Evolutionary conservation across 2,888 invertebrate species (phyloP), one percentile per base, ranked within the genome.

Genomic region (Mimachlamys varia): DNA sequence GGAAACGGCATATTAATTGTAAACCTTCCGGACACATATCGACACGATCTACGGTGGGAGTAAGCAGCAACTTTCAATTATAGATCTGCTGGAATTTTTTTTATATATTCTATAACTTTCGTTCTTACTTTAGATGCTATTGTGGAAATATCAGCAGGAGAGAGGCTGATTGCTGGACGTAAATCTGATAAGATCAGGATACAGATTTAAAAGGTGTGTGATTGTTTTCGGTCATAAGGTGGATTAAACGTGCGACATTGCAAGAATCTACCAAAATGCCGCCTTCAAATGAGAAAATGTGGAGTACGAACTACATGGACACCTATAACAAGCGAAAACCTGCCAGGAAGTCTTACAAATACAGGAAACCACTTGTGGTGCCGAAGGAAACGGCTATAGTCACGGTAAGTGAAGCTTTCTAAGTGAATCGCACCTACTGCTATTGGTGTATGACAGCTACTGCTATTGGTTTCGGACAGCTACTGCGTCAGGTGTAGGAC

Each of bases 291-390:
- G 91, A 89, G 58, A 91, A 91, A 87, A 91, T 91, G 91, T 91
- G 91, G 91, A 90, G 88, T 44, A 91, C 91, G 0, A 90, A 91
- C n/a, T 91, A 91, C 58, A 91, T 91, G 91, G 91, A 91, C 15
- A 89, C 44, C 58, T 91, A 90, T 58, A 91, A 91, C 58, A 76
- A 58, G 27, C 55, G 88, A 53, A 89, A 88, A 37, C 22, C 87
- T 22, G 22, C 88, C 44, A n/a, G 87, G 17, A 90, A 89, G 55
- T 89, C 89, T 44, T 90, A 88, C 33, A 76, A 76, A 12, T 76
- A 76, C 76, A 76, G 76, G 27, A 76, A 76, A 76, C 76, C 76
- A 76, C 76, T 76, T 76, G 76, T 76, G 76, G 76, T 76, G 76
- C 76, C 76, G 2, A 76, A 76, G 76, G 76, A 76, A 76, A 76